These are phyloP conservation scores for Hybognathus amarus DNA, from an alignment of 2,797 vertebrate species.

Conservation along the genomic window DNA sequence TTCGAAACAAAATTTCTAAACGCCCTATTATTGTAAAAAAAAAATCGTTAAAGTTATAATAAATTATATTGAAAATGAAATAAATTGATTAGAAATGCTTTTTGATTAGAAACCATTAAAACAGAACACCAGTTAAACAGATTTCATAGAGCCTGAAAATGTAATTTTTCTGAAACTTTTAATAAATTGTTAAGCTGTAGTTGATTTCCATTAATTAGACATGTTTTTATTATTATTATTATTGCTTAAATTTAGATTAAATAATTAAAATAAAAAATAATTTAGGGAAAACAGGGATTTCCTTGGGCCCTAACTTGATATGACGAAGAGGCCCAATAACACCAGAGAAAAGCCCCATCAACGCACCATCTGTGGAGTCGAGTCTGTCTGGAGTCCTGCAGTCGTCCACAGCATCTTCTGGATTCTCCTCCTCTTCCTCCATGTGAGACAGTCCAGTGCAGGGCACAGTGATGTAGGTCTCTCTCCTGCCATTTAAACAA, in stretches of 20 bases:
- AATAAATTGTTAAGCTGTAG: no score
- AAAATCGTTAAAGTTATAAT: no score
- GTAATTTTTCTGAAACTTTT: no score
- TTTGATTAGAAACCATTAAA: no score
- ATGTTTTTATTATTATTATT: no score
- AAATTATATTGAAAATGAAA: no score
- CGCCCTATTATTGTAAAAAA: no score
- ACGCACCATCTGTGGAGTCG: constrained; percentile 70
- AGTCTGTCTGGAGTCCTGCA: constrained; percentile 73
- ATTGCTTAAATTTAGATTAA: neutral
- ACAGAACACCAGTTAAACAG: no score
- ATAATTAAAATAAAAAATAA: neutral
- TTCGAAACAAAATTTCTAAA: no score
- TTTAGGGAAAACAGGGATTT: neutral
- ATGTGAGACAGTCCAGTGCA: constrained; percentile 40
- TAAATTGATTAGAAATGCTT: no score
- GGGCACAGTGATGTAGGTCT: constrained; percentile 74
- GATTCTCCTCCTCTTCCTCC: constrained; percentile 60
- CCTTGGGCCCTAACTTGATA: neutral
- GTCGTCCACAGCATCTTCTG: constrained; percentile 64
- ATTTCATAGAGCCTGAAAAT: no score
- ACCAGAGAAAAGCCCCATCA: neutral
- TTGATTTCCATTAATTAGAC: no score
- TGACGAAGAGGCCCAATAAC: neutral
- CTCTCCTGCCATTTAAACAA: constrained; percentile 78